Evolutionary conservation across 92 coral and sea anemone species (phyloP).

Genomic region (Metridium senile): DNA sequence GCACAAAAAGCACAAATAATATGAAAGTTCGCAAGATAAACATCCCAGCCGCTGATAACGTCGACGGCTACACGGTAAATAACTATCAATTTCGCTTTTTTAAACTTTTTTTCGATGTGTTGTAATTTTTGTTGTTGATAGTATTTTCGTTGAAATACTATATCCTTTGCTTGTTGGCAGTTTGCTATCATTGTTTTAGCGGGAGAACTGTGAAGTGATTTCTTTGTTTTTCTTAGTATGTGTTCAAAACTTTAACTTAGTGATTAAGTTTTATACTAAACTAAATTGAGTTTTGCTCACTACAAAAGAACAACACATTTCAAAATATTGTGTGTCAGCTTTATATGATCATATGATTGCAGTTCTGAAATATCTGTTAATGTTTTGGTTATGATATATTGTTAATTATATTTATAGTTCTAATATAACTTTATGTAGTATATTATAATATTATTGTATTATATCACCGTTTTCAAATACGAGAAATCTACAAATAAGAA

Average conservation of each 20-base stretch:
- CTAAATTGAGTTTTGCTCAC: too few species aligned
- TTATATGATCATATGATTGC: too few species aligned
- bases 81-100: not conserved
- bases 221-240: not conserved
- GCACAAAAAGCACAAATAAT: not conserved
- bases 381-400: too few species aligned
- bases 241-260: not conserved
- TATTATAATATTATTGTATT: too few species aligned
- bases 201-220: not conserved
- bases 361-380: too few species aligned
- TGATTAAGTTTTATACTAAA: not conserved
- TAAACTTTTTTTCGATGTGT: not conserved
- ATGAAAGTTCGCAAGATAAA: constrained; percentile 76
- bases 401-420: too few species aligned
- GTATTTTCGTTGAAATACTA: not conserved
- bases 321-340: too few species aligned
- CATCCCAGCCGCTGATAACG: constrained; percentile 72
- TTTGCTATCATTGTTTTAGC: constrained; percentile 17
- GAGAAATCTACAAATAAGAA: too few species aligned
- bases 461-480: too few species aligned
- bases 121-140: not conserved
- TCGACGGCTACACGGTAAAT: constrained; percentile 73
- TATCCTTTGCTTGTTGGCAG: constrained; percentile 4
- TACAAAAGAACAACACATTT: too few species aligned
- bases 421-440: too few species aligned